These are phyloP conservation scores for Cheumatopsyche charites DNA, from an alignment of 1,140 invertebrate species.

Conservation along the genomic window DNA sequence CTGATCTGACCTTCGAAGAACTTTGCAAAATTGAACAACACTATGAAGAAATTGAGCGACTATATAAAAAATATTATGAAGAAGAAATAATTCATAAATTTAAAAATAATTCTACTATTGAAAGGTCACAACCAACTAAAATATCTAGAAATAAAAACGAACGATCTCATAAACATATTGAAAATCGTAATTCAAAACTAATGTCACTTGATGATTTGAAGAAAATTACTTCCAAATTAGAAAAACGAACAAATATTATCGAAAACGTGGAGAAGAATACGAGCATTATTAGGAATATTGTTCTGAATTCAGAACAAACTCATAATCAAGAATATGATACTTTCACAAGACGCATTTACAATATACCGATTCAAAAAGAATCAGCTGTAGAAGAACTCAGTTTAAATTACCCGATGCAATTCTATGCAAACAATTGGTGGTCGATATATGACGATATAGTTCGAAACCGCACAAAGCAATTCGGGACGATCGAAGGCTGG, in stretches of 20 bases:
- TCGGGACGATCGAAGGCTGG: constrained; percentile 61
- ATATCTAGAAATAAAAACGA: background rate
- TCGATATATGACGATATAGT: constrained; percentile 59
- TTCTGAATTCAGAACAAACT: constrained; percentile 33
- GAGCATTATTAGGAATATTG: constrained; percentile 53
- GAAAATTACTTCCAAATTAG: constrained; percentile 11
- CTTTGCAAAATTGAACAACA: constrained; percentile 47
- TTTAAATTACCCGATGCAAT: constrained; percentile 56
- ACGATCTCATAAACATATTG: constrained; percentile 21
- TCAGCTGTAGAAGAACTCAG: constrained; percentile 52
- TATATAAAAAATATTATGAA: constrained; percentile 44
- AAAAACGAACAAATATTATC: constrained; percentile 57
- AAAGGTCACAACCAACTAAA: constrained; percentile 53
- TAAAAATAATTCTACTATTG: constrained; percentile 54
- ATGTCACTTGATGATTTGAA: constrained; percentile 28
- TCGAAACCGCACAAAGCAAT: constrained; percentile 57
- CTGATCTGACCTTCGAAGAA: constrained; percentile 46
- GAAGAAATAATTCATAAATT: constrained; percentile 45
- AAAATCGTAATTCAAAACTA: too few relatives aligned
- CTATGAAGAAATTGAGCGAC: constrained; percentile 46
- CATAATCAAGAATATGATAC: background rate
- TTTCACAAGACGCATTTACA: background rate
- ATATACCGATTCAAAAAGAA: constrained; percentile 7
- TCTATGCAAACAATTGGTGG: constrained; percentile 63
- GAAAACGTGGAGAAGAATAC: constrained; percentile 54